Conservation (phyloP, 2,888 invertebrate species). For the Trissolcus japonicus region DNA sequence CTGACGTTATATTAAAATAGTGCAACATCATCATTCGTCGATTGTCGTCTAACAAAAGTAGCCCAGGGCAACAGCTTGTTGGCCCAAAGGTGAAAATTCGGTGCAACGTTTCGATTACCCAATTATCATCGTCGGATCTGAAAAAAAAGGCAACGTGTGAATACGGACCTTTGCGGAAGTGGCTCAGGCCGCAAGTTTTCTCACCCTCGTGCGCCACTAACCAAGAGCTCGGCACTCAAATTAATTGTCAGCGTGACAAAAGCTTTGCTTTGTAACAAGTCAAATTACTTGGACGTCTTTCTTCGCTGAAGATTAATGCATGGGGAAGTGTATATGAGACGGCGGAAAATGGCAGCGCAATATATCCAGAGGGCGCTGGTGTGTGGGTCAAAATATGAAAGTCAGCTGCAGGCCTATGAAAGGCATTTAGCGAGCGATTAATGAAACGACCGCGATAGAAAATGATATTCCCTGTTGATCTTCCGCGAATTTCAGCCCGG, state of each 20-base stretch:
- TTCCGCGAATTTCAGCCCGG: too few relatives aligned
- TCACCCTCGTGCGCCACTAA: constrained; percentile 38
- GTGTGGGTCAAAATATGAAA: too few relatives aligned
- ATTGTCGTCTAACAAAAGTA: too few relatives aligned
- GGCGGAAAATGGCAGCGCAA: too few relatives aligned
- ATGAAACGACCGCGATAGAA: too few relatives aligned
- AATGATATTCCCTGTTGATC: too few relatives aligned
- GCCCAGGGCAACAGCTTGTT: not conserved
- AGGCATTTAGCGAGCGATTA: too few relatives aligned
- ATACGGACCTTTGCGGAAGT: constrained; percentile 32
- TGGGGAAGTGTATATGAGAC: too few relatives aligned
- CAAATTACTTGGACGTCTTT: constrained; percentile 29
- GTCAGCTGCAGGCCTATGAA: too few relatives aligned
- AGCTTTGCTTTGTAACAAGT: constrained; percentile 52
- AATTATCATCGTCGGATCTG: constrained; percentile 29
- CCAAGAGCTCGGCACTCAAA: constrained; percentile 40
- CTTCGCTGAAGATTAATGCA: not conserved
- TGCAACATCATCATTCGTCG: too few relatives aligned
- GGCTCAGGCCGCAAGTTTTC: constrained; percentile 4
- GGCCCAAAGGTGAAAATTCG: constrained; percentile 18
- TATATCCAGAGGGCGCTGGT: too few relatives aligned
- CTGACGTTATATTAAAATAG: too few relatives aligned
- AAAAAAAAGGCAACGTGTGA: constrained; percentile 45
- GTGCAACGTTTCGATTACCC: constrained; percentile 45
- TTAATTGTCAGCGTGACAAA: constrained; percentile 51